Conservation (phyloP, 2,797 vertebrate species). For the Salmo trutta region DNA sequence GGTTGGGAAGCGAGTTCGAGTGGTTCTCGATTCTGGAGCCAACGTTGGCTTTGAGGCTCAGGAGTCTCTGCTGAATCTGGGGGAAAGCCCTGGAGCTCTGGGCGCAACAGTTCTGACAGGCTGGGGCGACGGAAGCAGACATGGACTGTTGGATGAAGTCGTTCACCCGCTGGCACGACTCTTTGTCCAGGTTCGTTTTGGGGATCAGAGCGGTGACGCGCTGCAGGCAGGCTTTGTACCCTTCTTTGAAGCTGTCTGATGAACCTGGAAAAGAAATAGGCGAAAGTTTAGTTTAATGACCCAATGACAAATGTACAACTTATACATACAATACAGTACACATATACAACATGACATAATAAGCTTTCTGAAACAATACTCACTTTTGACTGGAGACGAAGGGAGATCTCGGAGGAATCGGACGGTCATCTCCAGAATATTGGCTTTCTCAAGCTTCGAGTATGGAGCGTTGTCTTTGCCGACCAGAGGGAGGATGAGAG, state of each 20-base stretch:
- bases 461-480: slow-evolving; percentile 82
- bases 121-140: slow-evolving; percentile 39
- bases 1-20: slow-evolving; percentile 1
- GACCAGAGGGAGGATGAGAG: slow-evolving; percentile 83
- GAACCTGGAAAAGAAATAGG: slow-evolving; percentile 35
- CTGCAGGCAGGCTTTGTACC: slow-evolving; percentile 83
- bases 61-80: slow-evolving; percentile 66
- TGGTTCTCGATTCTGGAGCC: slow-evolving; percentile 24
- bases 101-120: slow-evolving; percentile 70
- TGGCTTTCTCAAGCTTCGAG: slow-evolving; percentile 89
- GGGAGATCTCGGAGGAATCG: slow-evolving; percentile 82
- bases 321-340: not conserved
- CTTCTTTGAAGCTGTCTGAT: slow-evolving; percentile 77
- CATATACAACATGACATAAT: not conserved
- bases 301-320: not conserved
- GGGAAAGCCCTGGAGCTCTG: slow-evolving; percentile 52
- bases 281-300: slow-evolving; percentile 39
- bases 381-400: slow-evolving; percentile 67
- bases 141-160: slow-evolving; percentile 73
- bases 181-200: slow-evolving; percentile 68
- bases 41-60: slow-evolving; percentile 51
- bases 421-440: slow-evolving; percentile 90
- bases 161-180: slow-evolving; percentile 69
- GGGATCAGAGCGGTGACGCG: slow-evolving; percentile 77
- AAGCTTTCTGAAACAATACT: slow-evolving; percentile 33